Evolutionary conservation across 1,140 invertebrate species (phyloP).

Genomic region (Thaumatotibia leucotreta): DNA sequence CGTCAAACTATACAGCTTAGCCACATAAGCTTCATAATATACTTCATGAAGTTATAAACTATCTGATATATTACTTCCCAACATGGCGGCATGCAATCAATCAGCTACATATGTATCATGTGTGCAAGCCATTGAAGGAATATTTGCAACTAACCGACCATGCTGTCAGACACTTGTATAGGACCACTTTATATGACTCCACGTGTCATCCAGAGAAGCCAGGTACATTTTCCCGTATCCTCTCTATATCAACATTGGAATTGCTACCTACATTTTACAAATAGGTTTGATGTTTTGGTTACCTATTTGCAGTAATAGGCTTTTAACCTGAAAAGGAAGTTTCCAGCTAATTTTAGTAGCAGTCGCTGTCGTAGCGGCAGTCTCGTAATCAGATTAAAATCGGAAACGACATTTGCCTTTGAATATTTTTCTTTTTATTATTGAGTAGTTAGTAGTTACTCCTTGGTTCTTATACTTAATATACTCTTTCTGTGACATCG

Average conservation of each 20-base stretch:
- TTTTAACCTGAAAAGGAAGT: not conserved
- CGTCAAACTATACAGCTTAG: no score
- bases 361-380: not conserved
- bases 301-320: not conserved
- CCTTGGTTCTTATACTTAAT: no score
- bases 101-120: not conserved
- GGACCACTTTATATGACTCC: no score
- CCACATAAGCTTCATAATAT: no score
- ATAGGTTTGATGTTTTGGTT: not conserved
- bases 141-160: not conserved
- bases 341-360: not conserved
- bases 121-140: not conserved
- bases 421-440: no score
- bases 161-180: no score
- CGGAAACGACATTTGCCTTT: not conserved
- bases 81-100: not conserved
- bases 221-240: no score
- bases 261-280: no score
- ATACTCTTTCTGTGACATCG: no score
- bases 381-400: not conserved
- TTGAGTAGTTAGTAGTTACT: no score
- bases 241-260: no score
- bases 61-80: not conserved
- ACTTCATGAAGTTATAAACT: not conserved
- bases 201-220: no score